phyloP scores from a whole-genome alignment of 1,140 invertebrate genomes.

The Campodea augens region DNA sequence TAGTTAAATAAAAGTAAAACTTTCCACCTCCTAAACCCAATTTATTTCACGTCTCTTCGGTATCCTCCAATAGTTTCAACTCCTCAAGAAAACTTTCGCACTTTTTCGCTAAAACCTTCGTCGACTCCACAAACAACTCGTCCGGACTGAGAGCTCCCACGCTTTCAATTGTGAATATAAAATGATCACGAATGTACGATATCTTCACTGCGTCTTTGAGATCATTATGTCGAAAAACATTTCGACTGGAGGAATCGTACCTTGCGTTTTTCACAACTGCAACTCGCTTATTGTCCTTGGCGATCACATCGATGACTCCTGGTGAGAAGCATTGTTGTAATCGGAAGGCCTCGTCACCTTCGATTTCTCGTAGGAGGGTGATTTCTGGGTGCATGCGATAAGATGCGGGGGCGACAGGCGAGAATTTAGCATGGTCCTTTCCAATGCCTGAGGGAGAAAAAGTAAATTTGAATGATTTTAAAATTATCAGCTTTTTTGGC shows the following conservation, averaged over 20 bases:
- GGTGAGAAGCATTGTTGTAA: conserved; percentile 79
- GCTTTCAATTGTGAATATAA: conserved; percentile 89
- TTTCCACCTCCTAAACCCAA: too few relatives aligned
- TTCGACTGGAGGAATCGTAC: conserved; percentile 80
- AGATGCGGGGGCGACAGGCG: conserved; percentile 87
- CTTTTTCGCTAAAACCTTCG: conserved; percentile 71
- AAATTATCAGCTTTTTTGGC: too few relatives aligned
- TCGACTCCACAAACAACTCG: conserved; percentile 67
- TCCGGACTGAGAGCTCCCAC: conserved; percentile 65
- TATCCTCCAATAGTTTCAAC: conserved; percentile 9
- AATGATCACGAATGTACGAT: conserved; percentile 67
- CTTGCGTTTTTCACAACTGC: conserved; percentile 70
- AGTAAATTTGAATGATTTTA: too few relatives aligned
- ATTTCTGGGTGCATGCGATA: conserved; percentile 84
- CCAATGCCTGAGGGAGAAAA: too few relatives aligned
- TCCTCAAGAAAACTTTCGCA: conserved; percentile 47
- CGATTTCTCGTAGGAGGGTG: conserved; percentile 46
- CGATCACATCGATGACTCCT: conserved; percentile 68
- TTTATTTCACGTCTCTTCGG: not conserved
- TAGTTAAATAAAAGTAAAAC: too few relatives aligned
- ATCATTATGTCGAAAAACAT: conserved; percentile 72
- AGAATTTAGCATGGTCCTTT: conserved; percentile 96
- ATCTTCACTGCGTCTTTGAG: conserved; percentile 69
- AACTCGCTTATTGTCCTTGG: conserved; percentile 36
- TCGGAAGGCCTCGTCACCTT: conserved; percentile 56